These are phyloP conservation scores for Ornithoptera priamus DNA, from an alignment of 2,888 invertebrate species.

Conservation along the genomic window DNA sequence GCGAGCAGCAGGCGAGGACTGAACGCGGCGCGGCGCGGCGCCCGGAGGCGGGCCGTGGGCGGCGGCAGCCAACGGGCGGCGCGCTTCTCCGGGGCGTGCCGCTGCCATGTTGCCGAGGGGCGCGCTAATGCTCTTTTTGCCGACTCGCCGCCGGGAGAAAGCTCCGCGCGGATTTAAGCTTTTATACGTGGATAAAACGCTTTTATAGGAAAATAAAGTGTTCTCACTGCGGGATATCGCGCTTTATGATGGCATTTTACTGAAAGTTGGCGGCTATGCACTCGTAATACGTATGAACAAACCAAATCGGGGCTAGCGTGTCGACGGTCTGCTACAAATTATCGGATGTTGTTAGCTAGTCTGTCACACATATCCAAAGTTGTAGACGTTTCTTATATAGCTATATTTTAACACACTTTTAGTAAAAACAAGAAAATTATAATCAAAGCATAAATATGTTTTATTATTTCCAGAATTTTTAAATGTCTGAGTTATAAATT, in stretches of 20 bases:
- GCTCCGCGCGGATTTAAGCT: constrained; percentile 79
- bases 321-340: constrained; percentile 29
- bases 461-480: no score
- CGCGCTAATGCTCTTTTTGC: constrained; percentile 76
- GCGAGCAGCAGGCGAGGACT: constrained; percentile 52
- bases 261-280: constrained; percentile 73
- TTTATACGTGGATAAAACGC: constrained; percentile 80
- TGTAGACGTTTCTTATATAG: background rate
- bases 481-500: no score
- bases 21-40: constrained; percentile 36
- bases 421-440: no score
- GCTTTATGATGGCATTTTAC: constrained; percentile 75
- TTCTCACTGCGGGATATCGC: constrained; percentile 76
- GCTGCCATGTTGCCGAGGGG: constrained; percentile 62
- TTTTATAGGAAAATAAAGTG: constrained; percentile 79
- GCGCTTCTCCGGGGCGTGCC: constrained; percentile 40
- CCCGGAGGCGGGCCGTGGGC: constrained; percentile 46
- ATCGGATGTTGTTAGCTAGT: background rate
- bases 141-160: constrained; percentile 72
- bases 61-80: constrained; percentile 39
- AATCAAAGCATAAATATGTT: no score
- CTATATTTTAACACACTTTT: no score
- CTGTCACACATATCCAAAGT: background rate
- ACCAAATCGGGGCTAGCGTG: constrained; percentile 58
- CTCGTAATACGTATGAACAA: constrained; percentile 66